phyloP scores from a whole-genome alignment of 2,113 vertebrate genomes.

The Gulo gulo region DNA sequence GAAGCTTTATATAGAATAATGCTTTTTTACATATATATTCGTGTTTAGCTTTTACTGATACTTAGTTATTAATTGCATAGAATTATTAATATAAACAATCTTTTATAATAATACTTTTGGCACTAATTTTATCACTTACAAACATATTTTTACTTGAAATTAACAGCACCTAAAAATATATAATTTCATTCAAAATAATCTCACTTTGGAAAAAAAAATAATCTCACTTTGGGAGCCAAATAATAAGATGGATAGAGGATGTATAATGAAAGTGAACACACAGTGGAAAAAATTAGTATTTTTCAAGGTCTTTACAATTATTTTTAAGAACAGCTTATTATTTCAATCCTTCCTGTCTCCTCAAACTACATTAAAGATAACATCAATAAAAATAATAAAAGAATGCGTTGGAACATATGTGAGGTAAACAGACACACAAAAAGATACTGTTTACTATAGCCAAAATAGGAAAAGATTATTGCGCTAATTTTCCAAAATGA shows the following conservation, averaged over 20 bases:
- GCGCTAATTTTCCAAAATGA: not conserved
- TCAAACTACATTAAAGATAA: not conserved
- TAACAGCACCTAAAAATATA: not conserved
- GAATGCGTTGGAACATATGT: not conserved
- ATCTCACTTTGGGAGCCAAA: not conserved
- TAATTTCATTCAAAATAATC: not conserved
- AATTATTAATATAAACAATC: not conserved
- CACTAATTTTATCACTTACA: not conserved
- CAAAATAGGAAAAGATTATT: not conserved
- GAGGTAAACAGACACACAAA: not conserved
- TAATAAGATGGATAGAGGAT: not conserved
- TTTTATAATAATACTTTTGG: not conserved
- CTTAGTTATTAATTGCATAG: not conserved
- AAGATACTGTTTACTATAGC: not conserved
- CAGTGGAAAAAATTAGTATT: not conserved
- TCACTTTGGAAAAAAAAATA: not conserved
- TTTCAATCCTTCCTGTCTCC: not conserved
- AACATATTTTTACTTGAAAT: not conserved
- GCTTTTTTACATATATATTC: not conserved
- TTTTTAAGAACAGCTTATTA: not conserved
- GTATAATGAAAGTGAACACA: not conserved
- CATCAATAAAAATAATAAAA: not conserved
- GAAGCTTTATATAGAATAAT: slow-evolving; percentile 37
- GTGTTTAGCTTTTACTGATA: not conserved
- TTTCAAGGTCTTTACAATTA: not conserved